Evolutionary conservation across 2,797 vertebrate species (phyloP), one percentile per base, ranked within the genome.

Genomic region (Sebastolobus altivelis): DNA sequence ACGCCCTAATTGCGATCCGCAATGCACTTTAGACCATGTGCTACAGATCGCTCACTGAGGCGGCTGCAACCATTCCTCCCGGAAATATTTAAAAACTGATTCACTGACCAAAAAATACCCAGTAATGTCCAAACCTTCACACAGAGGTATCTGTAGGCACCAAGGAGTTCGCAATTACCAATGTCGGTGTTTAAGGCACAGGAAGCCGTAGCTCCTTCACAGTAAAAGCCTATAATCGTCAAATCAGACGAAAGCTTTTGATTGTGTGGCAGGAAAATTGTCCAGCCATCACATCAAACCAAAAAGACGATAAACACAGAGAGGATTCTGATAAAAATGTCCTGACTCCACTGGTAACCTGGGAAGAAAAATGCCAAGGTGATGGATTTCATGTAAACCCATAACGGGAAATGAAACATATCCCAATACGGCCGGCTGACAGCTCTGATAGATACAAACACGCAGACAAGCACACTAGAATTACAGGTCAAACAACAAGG

Each of bases 401-500:
- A 75, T 52, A 13, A 60, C 6, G 2, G 35, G 40, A 83, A 66
- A 14, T 67, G 61, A 58, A 81, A 72, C 38, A 65, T 60, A 35
- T 55, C 58, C 75, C 58, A 78, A 54, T 65, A 65, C 65, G 35
- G 35, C n/a, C 0, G 4, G 0, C 33, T 78, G 74, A 63, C 74
- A 70, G 70, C 54, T 77, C 25, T 61, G 40, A 75, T 16, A 2
- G 25, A 67, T 33, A 67, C 31, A 72, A 29, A 69, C 22, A 58
- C 1, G 1, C 20, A 54, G 20, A 9, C 37, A 61, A 69, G 54
- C 13, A 22, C 37, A 77, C 11, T 35, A 29, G 25, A 75, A 68
- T 46, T 58, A 75, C 40, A 75, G 62, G 43, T 80, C 70, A 88
- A 67, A 85, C 25, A 65, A 52, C 13, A 70, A 35, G 65, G 60